These are phyloP conservation scores for Neoseiulus cucumeris DNA, from an alignment of 1,140 invertebrate genomes.

Conservation along the genomic window DNA sequence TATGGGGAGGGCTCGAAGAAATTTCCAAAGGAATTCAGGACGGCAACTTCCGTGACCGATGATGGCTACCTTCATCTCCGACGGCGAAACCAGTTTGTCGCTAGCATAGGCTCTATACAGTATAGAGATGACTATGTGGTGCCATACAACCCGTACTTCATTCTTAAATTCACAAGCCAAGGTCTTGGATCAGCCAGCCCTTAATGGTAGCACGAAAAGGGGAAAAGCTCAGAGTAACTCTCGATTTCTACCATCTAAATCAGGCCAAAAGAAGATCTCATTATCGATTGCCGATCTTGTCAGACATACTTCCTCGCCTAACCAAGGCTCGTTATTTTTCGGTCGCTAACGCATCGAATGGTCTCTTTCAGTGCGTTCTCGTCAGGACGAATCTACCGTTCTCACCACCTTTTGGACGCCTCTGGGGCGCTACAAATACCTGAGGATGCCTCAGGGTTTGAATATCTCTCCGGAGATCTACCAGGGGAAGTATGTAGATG, in stretches of 20 bases:
- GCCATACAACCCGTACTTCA: constrained; percentile 24
- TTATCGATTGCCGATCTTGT: constrained; percentile 5
- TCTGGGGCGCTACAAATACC: background rate
- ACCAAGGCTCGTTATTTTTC: background rate
- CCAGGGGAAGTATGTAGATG: background rate
- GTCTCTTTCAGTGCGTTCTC: too few relatives aligned
- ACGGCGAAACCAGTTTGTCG: constrained; percentile 14
- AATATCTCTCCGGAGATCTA: background rate
- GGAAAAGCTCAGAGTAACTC: constrained; percentile 15
- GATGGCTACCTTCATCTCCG: constrained; percentile 16
- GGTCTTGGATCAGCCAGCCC: constrained; percentile 20
- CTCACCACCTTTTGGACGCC: background rate
- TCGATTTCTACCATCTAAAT: constrained; percentile 22
- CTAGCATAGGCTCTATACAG: constrained; percentile 2
- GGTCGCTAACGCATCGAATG: too few relatives aligned
- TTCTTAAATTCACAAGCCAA: constrained; percentile 21
- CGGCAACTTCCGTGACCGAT: too few relatives aligned
- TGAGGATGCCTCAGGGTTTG: background rate
- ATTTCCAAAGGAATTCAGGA: constrained; percentile 17
- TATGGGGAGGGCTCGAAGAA: constrained; percentile 18
- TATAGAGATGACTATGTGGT: constrained; percentile 23
- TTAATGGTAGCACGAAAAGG: constrained; percentile 18
- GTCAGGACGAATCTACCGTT: background rate
- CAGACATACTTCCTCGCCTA: background rate
- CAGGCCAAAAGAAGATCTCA: constrained; percentile 16